Evolutionary conservation across 1,140 invertebrate genomes (phyloP), one percentile per base, ranked within the genome.

Genomic region (Danaus plexippus): DNA sequence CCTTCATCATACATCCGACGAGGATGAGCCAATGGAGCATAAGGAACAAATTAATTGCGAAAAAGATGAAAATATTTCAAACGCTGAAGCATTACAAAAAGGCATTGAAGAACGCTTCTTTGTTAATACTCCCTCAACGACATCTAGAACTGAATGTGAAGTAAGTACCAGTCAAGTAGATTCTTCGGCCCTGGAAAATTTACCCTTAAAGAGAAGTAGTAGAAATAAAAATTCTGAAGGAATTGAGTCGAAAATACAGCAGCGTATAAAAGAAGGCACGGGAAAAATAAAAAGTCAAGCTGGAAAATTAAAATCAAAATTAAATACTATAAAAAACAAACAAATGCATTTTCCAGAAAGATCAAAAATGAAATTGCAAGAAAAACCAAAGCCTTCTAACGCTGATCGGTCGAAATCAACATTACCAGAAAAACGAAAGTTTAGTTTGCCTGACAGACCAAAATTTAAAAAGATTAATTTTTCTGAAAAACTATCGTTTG

Each of bases 81-180:
- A 59, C 52, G 81, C 85, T 6, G 77, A 84, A 64, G 68, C 71
- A 45, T 59, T 87, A 15, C 91, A 91, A 70, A 88, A 89, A 54
- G 77, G 88, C 42, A 87, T 91, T 42, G 90, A 91, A 70, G 89
- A 88, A 32, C 68, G 85, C 9, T 88, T 76, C 63, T 87, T 87
- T 61, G 73, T 89, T 46, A 86, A 82, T 54, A 85, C 89, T 7
- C 88, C 89, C 46, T 89, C 89, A 45, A 89, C 89, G 32, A 88
- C 89, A 66, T 91, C 90, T 18, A 88, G 89, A 64, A 91, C 89
- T 11, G 90, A 92, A 68, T 90, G 88, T 75, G 91, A 92, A 77
- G 80, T 92, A 54, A 91, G 91, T 64, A 91, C 90, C 43, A 92
- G 90, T 76, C 91, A 92, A 85, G 88, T 92, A 53, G 91, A 92